Base-by-base conservation (phyloP, 2,113 vertebrate genomes). In the Oceanites oceanicus region DNA sequence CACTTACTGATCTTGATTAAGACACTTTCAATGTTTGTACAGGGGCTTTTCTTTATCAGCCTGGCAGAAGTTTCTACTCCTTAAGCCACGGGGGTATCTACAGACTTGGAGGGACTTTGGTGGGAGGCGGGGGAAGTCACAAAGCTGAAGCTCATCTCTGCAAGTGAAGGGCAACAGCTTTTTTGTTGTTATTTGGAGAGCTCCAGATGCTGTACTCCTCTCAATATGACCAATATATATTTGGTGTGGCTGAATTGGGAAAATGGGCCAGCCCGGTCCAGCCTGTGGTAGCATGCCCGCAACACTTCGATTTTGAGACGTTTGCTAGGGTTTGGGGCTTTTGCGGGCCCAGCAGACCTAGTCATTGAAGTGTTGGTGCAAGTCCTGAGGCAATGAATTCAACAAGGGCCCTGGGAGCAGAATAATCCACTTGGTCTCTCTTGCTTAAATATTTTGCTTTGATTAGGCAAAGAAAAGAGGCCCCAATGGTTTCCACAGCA, bases 1-100 rank as follows among this genome's bases (percentile, higher is more conserved):
- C 65, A 66, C 66, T 73, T 90, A 27, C 91, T 83, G 88, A 83
- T 59, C 92, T 96, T 76, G 87, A 94, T 96, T 89, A 96, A 95
- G 55, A 55, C 27, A 30, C 63, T 77, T 88, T 44, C 88, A 72
- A 9, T 90, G 30, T 87, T 96, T 96, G 74, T 68, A 20, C 4
- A 86, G 84, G 86, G 58, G 22, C n/a, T 71, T 96, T 63, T 61
- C 77, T 91, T 78, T 96, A 65, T 36, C 78, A 94, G 32, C 9
- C 47, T 94, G 38, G 52, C 50, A 44, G 53, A 82, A 75, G 20
- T 74, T 96, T 94, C 76, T 68, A 10, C 59, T 49, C 36, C 49
- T 92, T 84, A 92, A 93, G 61, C 47, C 86, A 76, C 65, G 56
- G 65, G 82, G 58, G 49, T 87, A 55, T 78, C 92, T 95, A 52